These are phyloP conservation scores for Trochalopteron elliotii DNA, from an alignment of 2,113 vertebrate species.

Conservation along the genomic window DNA sequence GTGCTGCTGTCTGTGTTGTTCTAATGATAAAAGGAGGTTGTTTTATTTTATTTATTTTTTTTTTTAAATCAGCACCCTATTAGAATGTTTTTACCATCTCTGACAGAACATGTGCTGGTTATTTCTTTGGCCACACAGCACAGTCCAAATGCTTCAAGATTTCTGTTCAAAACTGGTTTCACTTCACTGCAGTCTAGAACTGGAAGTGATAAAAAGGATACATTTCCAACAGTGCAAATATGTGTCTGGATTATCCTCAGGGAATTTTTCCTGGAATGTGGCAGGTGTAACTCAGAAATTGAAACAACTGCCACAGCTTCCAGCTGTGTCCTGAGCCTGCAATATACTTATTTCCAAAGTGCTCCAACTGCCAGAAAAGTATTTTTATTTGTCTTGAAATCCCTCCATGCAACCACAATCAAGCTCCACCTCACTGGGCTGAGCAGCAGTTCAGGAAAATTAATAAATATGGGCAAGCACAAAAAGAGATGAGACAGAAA, in stretches of 20 bases:
- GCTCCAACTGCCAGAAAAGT: background rate
- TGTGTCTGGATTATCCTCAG: background rate
- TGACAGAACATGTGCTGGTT: background rate
- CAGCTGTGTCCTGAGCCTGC: background rate
- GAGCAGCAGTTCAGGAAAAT: background rate
- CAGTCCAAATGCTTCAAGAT: background rate
- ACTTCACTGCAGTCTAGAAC: background rate
- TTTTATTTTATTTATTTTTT: background rate
- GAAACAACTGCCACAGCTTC: background rate
- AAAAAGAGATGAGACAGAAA: background rate
- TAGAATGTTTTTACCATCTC: background rate
- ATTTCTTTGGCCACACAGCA: background rate
- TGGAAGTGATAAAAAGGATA: background rate
- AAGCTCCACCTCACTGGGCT: background rate
- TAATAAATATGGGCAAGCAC: background rate
- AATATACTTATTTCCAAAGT: background rate
- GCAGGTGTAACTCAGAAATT: accelerated
- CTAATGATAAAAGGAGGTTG: background rate
- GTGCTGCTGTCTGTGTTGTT: background rate
- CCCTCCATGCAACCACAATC: background rate
- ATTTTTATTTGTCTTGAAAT: background rate
- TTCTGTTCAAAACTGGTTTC: background rate
- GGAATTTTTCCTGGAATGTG: background rate
- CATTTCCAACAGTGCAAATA: background rate
- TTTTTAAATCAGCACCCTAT: background rate